Conservation (phyloP, 2,888 invertebrate genomes). For the Notocelia uddmanniana region DNA sequence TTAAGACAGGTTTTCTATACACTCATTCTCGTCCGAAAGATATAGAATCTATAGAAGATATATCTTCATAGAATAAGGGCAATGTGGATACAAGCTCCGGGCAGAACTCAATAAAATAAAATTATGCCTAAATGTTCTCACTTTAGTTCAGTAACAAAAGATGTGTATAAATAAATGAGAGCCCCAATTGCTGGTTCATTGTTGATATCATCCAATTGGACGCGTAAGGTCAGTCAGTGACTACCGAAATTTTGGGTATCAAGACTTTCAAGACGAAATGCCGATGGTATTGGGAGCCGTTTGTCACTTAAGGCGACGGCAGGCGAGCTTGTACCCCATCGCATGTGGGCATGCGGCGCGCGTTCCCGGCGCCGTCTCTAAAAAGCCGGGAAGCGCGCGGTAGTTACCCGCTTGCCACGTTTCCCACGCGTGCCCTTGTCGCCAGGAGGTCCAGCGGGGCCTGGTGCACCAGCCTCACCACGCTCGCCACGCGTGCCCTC, state of each 20-base stretch:
- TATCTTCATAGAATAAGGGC: slow-evolving; percentile 34
- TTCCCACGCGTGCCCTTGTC: slow-evolving; percentile 96
- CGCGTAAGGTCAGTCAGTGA: neutral
- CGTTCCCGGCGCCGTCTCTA: slow-evolving; percentile 18
- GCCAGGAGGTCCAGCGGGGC: slow-evolving; percentile 91
- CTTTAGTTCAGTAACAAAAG: neutral
- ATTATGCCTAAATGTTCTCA: neutral
- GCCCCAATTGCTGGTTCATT: slow-evolving; percentile 1
- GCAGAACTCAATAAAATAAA: neutral
- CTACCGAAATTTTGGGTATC: neutral
- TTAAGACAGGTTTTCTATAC: slow-evolving; percentile 34
- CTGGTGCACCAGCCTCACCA: slow-evolving; percentile 91
- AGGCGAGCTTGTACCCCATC: slow-evolving; percentile 44
- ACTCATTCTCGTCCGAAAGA: slow-evolving; percentile 34
- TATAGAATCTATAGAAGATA: slow-evolving; percentile 26
- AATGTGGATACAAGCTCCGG: slow-evolving; percentile 45
- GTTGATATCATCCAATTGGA: slow-evolving; percentile 11
- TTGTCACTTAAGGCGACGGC: slow-evolving; percentile 7
- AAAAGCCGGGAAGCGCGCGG: slow-evolving; percentile 41
- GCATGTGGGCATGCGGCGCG: slow-evolving; percentile 37
- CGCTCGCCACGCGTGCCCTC: slow-evolving; percentile 91
- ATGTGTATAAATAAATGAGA: neutral
- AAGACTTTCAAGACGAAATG: neutral
- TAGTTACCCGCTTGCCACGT: slow-evolving; percentile 95
- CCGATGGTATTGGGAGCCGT: slow-evolving; percentile 16